These are phyloP conservation scores for Diphyllodes magnificus DNA, from an alignment of 2,113 vertebrate species.

Conservation along the genomic window DNA sequence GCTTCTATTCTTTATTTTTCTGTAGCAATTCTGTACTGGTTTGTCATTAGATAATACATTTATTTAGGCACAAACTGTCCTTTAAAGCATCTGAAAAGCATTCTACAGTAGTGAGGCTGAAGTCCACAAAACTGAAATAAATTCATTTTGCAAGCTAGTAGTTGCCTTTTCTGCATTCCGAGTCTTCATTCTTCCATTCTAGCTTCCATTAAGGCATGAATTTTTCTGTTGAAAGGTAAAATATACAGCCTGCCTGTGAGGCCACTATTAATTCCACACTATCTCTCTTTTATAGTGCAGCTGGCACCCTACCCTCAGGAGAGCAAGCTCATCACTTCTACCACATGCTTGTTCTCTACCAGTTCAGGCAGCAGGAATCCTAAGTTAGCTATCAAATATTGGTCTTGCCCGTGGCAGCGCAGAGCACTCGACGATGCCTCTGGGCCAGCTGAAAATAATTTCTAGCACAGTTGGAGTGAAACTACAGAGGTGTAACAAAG, in stretches of 20 bases:
- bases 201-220: constrained; percentile 15
- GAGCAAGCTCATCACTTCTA: constrained; percentile 63
- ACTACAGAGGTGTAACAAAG: constrained; percentile 46
- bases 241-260: constrained; percentile 49
- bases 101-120: background rate
- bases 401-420: constrained; percentile 34
- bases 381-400: constrained; percentile 56
- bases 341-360: constrained; percentile 63
- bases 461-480: constrained; percentile 50
- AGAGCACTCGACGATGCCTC: constrained; percentile 31
- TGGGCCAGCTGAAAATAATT: constrained; percentile 64
- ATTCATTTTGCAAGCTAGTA: background rate
- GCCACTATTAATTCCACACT: constrained; percentile 69
- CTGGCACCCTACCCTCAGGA: constrained; percentile 65
- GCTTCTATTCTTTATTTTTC: background rate
- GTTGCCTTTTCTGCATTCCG: background rate
- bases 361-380: constrained; percentile 57
- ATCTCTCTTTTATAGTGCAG: constrained; percentile 61
- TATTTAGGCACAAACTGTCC: background rate
- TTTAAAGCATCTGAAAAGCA: background rate
- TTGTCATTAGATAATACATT: background rate
- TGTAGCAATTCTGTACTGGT: background rate
- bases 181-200: background rate
- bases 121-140: background rate
- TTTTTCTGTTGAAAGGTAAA: constrained; percentile 48